These are phyloP conservation scores for mouse (Mus musculus) DNA, from an alignment of 2,113 vertebrate genomes.

Conservation along the genomic window GRCm39 chr17:8409501-8410000, in stretches of 20 bases:
- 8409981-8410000: background rate
- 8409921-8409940: background rate
- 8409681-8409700: background rate
- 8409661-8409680: background rate
- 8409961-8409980: background rate
- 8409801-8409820: background rate
- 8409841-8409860: background rate
- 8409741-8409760: background rate
- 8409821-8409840: background rate
- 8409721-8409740: rapidly evolving
- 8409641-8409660: background rate
- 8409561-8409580: background rate
- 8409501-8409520: background rate
- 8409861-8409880: background rate
- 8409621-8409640: background rate
- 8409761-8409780: background rate
- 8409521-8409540: background rate
- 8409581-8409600: background rate
- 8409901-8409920: background rate
- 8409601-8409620: background rate
- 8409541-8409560: too few species aligned
- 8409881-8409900: background rate
- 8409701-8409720: too few species aligned
- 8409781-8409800: background rate
- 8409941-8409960: background rate